A percentile compares a stretch with the other conserved stretches of the same genome.
phyloP scores from a whole-genome alignment of 2,113 vertebrate species.

The Aphelocoma coerulescens region DNA sequence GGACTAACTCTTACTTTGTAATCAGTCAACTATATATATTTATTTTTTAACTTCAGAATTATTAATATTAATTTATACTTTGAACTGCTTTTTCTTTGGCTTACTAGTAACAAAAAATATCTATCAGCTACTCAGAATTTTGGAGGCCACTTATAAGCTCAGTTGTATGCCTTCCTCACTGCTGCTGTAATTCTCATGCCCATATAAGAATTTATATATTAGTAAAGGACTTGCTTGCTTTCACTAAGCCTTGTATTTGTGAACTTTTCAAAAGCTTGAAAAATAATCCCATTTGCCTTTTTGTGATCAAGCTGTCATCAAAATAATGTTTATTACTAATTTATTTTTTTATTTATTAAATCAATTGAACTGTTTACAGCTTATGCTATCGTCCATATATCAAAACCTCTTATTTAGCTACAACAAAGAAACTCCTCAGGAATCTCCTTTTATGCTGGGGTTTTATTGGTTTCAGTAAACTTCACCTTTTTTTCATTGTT shows the following conservation, averaged over 20 bases:
- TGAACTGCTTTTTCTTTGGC: background rate
- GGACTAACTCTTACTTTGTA: background rate
- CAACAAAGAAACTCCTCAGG: background rate
- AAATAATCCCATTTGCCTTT: background rate
- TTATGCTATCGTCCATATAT: background rate
- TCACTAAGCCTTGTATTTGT: background rate
- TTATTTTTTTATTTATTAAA: background rate
- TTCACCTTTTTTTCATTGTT: background rate
- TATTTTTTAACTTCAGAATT: background rate
- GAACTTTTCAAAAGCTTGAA: background rate
- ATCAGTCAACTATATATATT: background rate
- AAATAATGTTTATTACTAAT: background rate
- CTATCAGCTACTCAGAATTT: background rate
- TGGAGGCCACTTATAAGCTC: background rate
- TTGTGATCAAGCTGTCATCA: background rate
- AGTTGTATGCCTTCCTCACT: background rate
- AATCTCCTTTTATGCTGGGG: background rate
- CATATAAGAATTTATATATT: background rate
- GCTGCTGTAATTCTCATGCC: background rate
- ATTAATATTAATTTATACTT: background rate
- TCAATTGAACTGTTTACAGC: background rate
- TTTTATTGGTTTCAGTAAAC: background rate
- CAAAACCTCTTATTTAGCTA: background rate
- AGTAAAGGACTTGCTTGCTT: background rate
- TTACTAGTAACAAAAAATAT: background rate